A percentile compares a stretch with the other conserved stretches of the same genome.
phyloP scores from a whole-genome alignment of 2,113 vertebrate genomes.

The Gallinago paraguaiae region DNA sequence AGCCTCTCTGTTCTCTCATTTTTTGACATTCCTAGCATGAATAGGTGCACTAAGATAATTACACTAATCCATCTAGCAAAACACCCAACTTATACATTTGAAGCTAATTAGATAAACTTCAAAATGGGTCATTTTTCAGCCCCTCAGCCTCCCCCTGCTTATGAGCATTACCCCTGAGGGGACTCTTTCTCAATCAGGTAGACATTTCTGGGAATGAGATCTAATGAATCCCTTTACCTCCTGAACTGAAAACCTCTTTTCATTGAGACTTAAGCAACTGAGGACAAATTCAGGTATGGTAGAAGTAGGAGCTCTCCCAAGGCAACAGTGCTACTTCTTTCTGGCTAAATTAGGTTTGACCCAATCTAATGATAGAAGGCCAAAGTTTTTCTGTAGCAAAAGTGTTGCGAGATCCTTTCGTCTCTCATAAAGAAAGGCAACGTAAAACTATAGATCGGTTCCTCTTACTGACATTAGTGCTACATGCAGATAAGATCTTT shows the following conservation, averaged over 20 bases:
- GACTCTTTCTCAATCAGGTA: conserved; percentile 60
- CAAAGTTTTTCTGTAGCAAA: neutral
- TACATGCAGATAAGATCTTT: neutral
- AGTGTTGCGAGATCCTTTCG: neutral
- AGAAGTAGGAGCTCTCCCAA: conserved; percentile 34
- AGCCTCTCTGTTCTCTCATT: conserved; percentile 7
- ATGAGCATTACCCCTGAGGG: conserved; percentile 61
- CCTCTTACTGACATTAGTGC: neutral
- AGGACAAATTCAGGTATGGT: neutral
- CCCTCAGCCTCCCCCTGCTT: conserved; percentile 16
- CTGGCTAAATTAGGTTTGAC: conserved; percentile 1
- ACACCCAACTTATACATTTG: conserved; percentile 56
- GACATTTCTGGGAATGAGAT: conserved; percentile 59
- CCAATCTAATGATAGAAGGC: neutral
- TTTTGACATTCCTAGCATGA: conserved; percentile 58
- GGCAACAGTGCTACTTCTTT: neutral
- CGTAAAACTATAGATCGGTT: neutral
- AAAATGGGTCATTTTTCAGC: conserved; percentile 71
- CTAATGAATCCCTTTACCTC: conserved; percentile 61
- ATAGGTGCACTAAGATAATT: conserved; percentile 60
- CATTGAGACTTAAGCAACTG: conserved; percentile 15
- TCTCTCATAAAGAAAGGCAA: neutral
- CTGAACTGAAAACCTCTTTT: conserved; percentile 59
- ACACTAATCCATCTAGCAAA: conserved; percentile 64
- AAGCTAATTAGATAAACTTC: conserved; percentile 69